phyloP scores from a whole-genome alignment of 2,113 vertebrate species.

The Laterallus jamaicensis region DNA sequence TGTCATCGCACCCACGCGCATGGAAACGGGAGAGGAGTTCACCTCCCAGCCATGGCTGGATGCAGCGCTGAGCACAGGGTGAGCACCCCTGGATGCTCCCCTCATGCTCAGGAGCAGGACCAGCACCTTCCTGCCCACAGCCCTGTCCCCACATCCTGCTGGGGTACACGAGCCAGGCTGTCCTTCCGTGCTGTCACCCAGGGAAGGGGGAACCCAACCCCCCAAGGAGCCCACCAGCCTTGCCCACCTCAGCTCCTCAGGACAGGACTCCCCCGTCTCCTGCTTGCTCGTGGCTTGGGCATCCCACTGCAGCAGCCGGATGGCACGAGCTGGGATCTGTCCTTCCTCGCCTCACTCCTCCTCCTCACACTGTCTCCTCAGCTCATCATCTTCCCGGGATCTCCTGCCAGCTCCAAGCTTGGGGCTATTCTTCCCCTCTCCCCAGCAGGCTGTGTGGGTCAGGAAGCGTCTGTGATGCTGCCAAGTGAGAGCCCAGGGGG shows the following conservation, averaged over 20 bases:
- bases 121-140: not conserved
- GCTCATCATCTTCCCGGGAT: not conserved
- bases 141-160: not conserved
- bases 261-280: not conserved
- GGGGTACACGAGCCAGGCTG: not conserved
- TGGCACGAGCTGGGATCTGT: not conserved
- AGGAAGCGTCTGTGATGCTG: not conserved
- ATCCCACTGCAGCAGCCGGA: not conserved
- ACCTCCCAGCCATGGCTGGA: not conserved
- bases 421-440: not conserved
- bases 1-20: constrained; percentile 13
- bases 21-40: not conserved
- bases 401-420: not conserved
- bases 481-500: not conserved
- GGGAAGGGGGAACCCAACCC: not conserved
- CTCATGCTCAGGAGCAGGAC: not conserved
- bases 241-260: not conserved
- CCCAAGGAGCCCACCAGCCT: not conserved
- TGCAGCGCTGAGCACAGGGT: not conserved
- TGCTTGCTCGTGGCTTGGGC: accelerated
- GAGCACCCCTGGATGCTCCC: not conserved
- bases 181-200: not conserved
- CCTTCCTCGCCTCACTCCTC: not conserved
- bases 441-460: accelerated
- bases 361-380: not conserved